These are phyloP conservation scores for Nineta flava DNA, from an alignment of 2,888 invertebrate species.

Conservation along the genomic window DNA sequence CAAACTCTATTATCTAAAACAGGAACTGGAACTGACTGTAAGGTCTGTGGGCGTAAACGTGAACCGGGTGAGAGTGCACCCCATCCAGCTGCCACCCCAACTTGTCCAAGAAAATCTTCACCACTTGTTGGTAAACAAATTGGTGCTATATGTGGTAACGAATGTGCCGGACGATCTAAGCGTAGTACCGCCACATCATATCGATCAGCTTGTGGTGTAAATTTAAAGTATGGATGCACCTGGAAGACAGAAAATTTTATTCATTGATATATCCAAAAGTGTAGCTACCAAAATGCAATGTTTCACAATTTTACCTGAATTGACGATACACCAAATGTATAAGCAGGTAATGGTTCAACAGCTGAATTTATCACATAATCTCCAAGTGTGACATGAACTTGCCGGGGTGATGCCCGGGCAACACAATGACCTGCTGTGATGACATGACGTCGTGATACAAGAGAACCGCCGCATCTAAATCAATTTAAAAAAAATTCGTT, in stretches of 20 bases:
- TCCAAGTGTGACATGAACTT: conserved; percentile 81
- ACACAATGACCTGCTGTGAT: conserved; percentile 92
- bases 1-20: conserved; percentile 75
- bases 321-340: conserved; percentile 80
- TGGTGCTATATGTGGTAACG: conserved; percentile 79
- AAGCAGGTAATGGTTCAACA: conserved; percentile 77
- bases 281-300: no score
- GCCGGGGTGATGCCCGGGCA: conserved; percentile 75
- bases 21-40: conserved; percentile 84
- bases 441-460: conserved; percentile 80
- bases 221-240: conserved; percentile 83
- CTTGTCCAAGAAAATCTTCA: conserved; percentile 77
- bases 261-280: neutral
- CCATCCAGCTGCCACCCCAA: conserved; percentile 89
- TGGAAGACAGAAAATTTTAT: conserved; percentile 26
- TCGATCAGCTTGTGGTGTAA: conserved; percentile 82
- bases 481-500: conserved; percentile 12
- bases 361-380: conserved; percentile 92
- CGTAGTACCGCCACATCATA: conserved; percentile 84
- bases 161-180: conserved; percentile 76
- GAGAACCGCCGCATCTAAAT: conserved; percentile 77
- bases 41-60: conserved; percentile 68
- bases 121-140: conserved; percentile 84
- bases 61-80: conserved; percentile 77
- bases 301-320: conserved; percentile 53